A percentile compares a stretch with the other conserved stretches of the same genome.
phyloP scores from a whole-genome alignment of 1,140 invertebrate species.

The Zaprionus kolodkinae region DNA sequence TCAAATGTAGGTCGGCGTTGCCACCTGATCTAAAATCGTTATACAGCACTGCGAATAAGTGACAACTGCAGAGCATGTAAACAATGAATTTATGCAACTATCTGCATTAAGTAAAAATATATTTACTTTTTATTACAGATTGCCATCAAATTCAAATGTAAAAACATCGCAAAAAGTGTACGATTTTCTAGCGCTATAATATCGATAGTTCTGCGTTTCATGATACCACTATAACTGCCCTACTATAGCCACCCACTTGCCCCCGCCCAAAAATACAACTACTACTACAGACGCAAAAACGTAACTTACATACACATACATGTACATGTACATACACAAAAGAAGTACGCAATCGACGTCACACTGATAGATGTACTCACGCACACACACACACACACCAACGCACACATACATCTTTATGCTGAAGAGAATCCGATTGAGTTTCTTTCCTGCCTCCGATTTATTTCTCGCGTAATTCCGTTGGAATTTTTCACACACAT shows the following conservation, averaged over 20 bases:
- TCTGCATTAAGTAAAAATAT: slow-evolving; percentile 24
- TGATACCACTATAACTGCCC: slow-evolving; percentile 2
- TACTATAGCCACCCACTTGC: slow-evolving; percentile 40
- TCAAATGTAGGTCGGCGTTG: slow-evolving; percentile 57
- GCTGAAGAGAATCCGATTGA: slow-evolving; percentile 44
- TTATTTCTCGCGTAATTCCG: slow-evolving; percentile 72
- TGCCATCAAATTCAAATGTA: background rate
- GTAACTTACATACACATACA: slow-evolving; percentile 22
- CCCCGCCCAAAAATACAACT: slow-evolving; percentile 52
- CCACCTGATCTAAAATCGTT: slow-evolving; percentile 48
- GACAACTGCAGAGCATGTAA: slow-evolving; percentile 52
- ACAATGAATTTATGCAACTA: slow-evolving; percentile 77
- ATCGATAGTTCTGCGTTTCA: background rate
- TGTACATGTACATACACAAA: slow-evolving; percentile 12
- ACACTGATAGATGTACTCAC: slow-evolving; percentile 17
- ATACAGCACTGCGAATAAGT: slow-evolving; percentile 53
- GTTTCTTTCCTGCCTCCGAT: slow-evolving; percentile 38
- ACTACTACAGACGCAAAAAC: slow-evolving; percentile 32
- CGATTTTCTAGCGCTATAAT: background rate
- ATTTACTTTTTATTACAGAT: background rate
- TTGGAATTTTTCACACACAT: slow-evolving; percentile 74
- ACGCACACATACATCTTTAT: slow-evolving; percentile 16
- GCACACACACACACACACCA: slow-evolving; percentile 35
- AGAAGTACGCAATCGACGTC: slow-evolving; percentile 50
- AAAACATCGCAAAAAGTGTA: background rate